Evolutionary conservation across 2,797 vertebrate genomes (phyloP).

Genomic region (Falco novaeseelandiae): DNA sequence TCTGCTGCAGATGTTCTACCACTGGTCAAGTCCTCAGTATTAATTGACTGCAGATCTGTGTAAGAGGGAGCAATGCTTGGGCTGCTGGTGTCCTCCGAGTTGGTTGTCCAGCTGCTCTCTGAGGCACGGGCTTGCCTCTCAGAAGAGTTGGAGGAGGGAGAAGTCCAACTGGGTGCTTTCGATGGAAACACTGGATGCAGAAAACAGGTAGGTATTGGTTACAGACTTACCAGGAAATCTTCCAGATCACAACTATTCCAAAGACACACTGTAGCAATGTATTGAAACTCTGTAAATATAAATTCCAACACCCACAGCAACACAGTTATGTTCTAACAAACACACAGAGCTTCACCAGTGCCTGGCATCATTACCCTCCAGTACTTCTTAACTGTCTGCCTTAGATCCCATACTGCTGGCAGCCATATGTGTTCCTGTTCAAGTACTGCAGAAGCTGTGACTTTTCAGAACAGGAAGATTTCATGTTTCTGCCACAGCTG

Average conservation of each 20-base stretch:
- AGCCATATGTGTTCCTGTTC: neutral
- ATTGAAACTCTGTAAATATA: neutral
- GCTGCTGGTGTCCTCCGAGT: conserved; percentile 80
- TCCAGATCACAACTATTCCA: neutral
- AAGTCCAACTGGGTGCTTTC: conserved; percentile 70
- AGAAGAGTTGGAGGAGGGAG: conserved; percentile 77
- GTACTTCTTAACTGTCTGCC: neutral
- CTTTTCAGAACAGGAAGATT: neutral
- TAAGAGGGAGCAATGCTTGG: conserved; percentile 81
- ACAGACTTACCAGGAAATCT: neutral
- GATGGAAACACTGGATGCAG: conserved; percentile 59
- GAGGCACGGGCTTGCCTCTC: conserved; percentile 75
- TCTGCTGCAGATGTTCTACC: conserved; percentile 77
- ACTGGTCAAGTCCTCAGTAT: conserved; percentile 76
- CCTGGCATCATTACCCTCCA: neutral
- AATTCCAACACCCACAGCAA: neutral
- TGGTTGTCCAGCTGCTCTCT: conserved; percentile 84
- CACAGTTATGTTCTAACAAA: neutral
- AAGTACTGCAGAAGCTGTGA: neutral
- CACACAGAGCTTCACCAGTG: neutral
- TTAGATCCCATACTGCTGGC: neutral
- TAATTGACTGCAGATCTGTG: conserved; percentile 80
- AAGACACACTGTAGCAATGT: neutral
- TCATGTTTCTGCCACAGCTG: neutral
- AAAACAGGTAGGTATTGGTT: neutral